Evolutionary conservation across 2,797 vertebrate genomes (phyloP), one percentile per base, ranked within the genome.

Genomic region (Scleropages formosus): DNA sequence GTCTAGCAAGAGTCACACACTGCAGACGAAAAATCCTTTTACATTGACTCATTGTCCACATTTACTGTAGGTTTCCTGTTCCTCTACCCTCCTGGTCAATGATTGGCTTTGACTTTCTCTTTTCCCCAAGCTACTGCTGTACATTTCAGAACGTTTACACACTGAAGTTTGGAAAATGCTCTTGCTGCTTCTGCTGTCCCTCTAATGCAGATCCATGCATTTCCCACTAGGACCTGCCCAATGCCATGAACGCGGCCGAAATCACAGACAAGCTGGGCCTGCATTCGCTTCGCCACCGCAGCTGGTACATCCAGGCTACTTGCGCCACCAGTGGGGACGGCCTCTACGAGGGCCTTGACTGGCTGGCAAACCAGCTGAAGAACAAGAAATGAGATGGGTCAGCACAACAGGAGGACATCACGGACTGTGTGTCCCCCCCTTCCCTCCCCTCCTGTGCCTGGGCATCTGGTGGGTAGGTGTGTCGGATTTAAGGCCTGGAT

Each of bases 221-320:
- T 27, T 13, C 20, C 75, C 61, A 47, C 56, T 82, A 98, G 96
- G 96, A 98, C 83, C 92, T 98, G 83, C 96, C 97, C 13, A 98
- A 98, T 0, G 97, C 97, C 80, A 98, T 98, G 97, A 98, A 98
- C 0, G 96, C 96, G 0, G 95, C 96, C 0, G 96, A 98, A 89
- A 95, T 98, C 90, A 98, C 97, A 60, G 96, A 98, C 91, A 98
- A 98, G 88, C 84, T 98, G 91, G 97, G 97, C 77, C 91, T 98
- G 58, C 96, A 98, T 84, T 96, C 95, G 62, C 93, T 98, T 85
- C 97, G 96, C 78, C 95, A 96, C 80, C 97, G 96, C 78, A 96
- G 96, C 90, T 98, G 97, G 97, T 98, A 98, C 90, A 98, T 98
- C 90, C 97, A 98, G 88, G 96, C 96, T 83, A 97, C 96, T 81